A percentile compares a stretch with the other conserved stretches of the same genome.
These are phyloP conservation scores for Xyrichtys novacula DNA, from an alignment of 2,797 vertebrate genomes.

Conservation along the genomic window DNA sequence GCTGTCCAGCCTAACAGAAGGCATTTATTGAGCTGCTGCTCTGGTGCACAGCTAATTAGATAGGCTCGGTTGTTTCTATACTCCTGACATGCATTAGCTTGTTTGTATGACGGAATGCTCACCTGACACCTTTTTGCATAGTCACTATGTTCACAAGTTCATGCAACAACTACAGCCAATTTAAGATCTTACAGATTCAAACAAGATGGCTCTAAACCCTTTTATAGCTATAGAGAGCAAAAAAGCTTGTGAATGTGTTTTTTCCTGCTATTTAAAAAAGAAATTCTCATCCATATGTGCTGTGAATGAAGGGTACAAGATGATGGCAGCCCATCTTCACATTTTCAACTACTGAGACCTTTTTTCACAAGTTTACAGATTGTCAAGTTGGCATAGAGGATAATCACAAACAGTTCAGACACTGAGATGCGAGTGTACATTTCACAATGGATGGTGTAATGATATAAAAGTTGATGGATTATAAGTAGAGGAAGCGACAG, in stretches of 20 bases:
- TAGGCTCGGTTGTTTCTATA: constrained; percentile 69
- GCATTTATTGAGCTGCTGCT: constrained; percentile 79
- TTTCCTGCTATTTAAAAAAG: not conserved
- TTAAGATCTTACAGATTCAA: constrained; percentile 17
- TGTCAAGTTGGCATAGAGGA: not conserved
- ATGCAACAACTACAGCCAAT: constrained; percentile 19
- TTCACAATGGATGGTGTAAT: too few species aligned
- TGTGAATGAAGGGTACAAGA: not conserved
- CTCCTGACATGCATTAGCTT: constrained; percentile 69
- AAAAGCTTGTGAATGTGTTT: not conserved
- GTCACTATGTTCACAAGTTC: constrained; percentile 47
- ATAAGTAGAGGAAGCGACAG: too few species aligned
- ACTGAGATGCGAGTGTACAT: too few species aligned
- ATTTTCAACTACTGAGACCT: not conserved
- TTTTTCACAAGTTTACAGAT: not conserved
- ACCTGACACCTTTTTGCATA: constrained; percentile 58
- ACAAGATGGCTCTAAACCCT: constrained; percentile 18
- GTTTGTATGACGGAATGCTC: constrained; percentile 73
- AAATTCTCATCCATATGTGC: not conserved
- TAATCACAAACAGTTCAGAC: not conserved
- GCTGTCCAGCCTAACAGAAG: constrained; percentile 69
- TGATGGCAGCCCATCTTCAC: not conserved
- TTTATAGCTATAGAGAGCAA: not conserved
- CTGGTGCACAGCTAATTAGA: constrained; percentile 81
- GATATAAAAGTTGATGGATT: too few species aligned